Percentiles rank a stretch among this genome's conserved stretches.
phyloP scores from a whole-genome alignment of 2,888 invertebrate genomes.

The Clostera curtula region DNA sequence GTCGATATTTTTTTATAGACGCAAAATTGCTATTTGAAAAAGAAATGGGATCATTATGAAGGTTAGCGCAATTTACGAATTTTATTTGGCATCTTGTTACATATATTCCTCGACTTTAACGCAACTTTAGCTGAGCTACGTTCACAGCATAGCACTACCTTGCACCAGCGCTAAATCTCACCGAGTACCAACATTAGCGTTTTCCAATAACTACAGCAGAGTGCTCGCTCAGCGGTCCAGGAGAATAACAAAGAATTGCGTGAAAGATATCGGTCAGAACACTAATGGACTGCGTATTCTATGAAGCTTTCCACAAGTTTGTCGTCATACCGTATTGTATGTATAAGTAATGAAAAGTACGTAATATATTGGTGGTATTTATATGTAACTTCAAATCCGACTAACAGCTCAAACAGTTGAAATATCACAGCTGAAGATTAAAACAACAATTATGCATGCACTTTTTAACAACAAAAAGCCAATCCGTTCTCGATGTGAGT shows the following conservation, averaged over 20 bases:
- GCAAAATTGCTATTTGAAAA: too few species aligned
- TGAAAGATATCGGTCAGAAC: slow-evolving; percentile 59
- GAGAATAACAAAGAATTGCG: slow-evolving; percentile 69
- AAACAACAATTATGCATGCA: too few species aligned
- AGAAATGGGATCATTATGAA: too few species aligned
- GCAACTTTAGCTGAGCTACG: too few species aligned
- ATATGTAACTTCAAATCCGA: slow-evolving; percentile 23
- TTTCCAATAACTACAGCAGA: slow-evolving; percentile 68
- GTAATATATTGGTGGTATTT: slow-evolving; percentile 12
- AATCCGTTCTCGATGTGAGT: slow-evolving; percentile 37
- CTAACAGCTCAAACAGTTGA: slow-evolving; percentile 28
- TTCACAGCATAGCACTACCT: slow-evolving; percentile 7
- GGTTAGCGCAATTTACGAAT: too few species aligned
- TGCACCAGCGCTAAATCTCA: slow-evolving; percentile 50
- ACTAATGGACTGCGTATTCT: slow-evolving; percentile 62
- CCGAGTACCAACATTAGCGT: slow-evolving; percentile 57
- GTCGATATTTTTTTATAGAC: too few species aligned
- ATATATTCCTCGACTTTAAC: too few species aligned
- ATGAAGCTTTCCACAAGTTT: slow-evolving; percentile 44
- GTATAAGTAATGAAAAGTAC: slow-evolving; percentile 17
- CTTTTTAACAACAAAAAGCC: slow-evolving; percentile 40
- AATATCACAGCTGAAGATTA: too few species aligned
- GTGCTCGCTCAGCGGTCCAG: slow-evolving; percentile 53
- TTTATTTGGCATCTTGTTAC: too few species aligned
- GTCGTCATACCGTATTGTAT: slow-evolving; percentile 25